Evolutionary conservation across 2,888 invertebrate species (phyloP).

Genomic region (Onchidella celtica): DNA sequence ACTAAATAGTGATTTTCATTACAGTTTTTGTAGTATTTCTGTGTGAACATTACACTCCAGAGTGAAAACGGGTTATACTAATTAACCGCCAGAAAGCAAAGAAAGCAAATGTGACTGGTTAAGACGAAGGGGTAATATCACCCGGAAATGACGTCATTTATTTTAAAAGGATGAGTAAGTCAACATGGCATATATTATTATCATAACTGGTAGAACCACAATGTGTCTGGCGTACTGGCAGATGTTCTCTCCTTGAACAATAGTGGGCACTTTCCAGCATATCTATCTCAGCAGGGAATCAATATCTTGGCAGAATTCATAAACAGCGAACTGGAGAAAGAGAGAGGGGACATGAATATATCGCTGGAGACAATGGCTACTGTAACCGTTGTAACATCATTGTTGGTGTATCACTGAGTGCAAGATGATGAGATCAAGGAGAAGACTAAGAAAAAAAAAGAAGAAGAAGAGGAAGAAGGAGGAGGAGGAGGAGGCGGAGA

Average conservation of each 20-base stretch:
- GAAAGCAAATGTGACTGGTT: background rate
- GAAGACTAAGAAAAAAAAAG: background rate
- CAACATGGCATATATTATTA: too few relatives aligned
- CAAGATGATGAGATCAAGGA: background rate
- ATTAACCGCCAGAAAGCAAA: background rate
- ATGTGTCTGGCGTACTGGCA: too few relatives aligned
- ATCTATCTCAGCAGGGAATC: slow-evolving; percentile 7
- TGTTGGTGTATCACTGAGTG: background rate
- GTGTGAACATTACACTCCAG: too few relatives aligned
- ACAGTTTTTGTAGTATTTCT: too few relatives aligned
- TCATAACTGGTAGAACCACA: too few relatives aligned
- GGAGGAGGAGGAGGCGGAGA: background rate
- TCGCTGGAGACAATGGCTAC: background rate
- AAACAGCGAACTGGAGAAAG: slow-evolving; percentile 25
- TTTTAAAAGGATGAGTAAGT: too few relatives aligned
- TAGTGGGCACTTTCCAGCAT: too few relatives aligned
- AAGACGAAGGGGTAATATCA: background rate
- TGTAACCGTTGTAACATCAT: background rate
- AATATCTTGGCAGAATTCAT: slow-evolving; percentile 27
- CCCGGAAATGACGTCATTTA: background rate
- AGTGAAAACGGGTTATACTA: background rate
- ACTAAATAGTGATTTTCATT: too few relatives aligned
- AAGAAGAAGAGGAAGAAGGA: background rate
- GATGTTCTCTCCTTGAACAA: too few relatives aligned
- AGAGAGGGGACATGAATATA: background rate